Evolutionary conservation across 2,113 vertebrate genomes (phyloP), one percentile per base, ranked within the genome.

Genomic region (Zosterops lateralis): DNA sequence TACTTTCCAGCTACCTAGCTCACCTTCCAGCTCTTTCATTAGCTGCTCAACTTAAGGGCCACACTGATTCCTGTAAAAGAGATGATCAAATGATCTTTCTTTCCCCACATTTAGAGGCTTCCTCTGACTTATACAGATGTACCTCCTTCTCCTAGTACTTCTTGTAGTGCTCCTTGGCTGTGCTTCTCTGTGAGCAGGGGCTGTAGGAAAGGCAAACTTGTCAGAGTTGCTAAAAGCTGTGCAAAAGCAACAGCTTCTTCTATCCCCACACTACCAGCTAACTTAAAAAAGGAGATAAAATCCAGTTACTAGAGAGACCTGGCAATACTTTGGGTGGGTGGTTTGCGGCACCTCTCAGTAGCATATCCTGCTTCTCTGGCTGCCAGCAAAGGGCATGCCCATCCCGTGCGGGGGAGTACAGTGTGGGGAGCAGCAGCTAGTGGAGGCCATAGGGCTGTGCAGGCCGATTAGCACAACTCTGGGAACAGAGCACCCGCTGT

Each of bases 201-300:
- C 73, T 73, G 38, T 51, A 57, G 71, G 34, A 87, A 93, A 70
- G 45, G 45, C 40, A 67, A 76, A 68, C 24, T 38, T 74, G 25
- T 62, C 54, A 76, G 36, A 75, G 50, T 3, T 87, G 71, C 66
- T 79, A n/a, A 77, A 87, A 90, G 13, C 36, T 26, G 8, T 53
- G 60, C 50, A 44, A 84, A 93, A 68, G 32, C 29, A 60, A 47
- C 9, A 62, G 47, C 58, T 92, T 64, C 40, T 81, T 87, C 64
- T 85, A 15, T 51, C 67, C 14, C 38, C 17, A 40, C 8, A 31
- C 50, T 29, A 73, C 58, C 25, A 61, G 4, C 50, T 85, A 62
- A 83, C 14, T 76, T 42, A 88, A 50, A 73, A 73, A 64, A 66
- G 24, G 47, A 90, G 64, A n/a, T 26, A 57, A 89, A 92, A 86